Conservation (phyloP, 1,140 invertebrate species). For the Pygmarrhopalites habei region DNA sequence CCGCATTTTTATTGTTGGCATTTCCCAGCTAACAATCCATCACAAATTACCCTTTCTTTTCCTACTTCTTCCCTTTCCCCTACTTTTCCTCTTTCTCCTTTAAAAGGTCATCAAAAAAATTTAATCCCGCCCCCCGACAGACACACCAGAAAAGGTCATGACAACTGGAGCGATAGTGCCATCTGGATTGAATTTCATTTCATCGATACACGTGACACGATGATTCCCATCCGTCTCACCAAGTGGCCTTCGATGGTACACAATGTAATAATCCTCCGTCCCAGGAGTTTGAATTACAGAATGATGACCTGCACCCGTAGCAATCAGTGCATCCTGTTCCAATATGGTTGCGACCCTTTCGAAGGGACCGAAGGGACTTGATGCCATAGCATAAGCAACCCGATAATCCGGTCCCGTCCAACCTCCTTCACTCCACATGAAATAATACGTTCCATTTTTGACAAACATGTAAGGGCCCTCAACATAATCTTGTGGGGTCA, state of each 20-base stretch:
- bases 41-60: no score
- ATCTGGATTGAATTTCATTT: constrained; percentile 18
- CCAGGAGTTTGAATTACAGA: constrained; percentile 19
- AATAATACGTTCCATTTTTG: constrained; percentile 25
- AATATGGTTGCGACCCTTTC: constrained; percentile 10
- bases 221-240: constrained; percentile 18
- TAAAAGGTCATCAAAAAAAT: no score
- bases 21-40: no score
- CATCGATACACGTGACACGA: constrained; percentile 23
- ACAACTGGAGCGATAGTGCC: constrained; percentile 12
- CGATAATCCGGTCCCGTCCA: constrained; percentile 25
- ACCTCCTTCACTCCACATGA: constrained; percentile 28
- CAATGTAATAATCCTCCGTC: constrained; percentile 22
- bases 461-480: constrained; percentile 29
- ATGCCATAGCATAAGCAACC: constrained; percentile 22
- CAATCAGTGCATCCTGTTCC: constrained; percentile 21
- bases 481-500: constrained; percentile 17
- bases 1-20: no score
- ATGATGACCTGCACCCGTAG: constrained; percentile 26
- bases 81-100: no score
- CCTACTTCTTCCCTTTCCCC: no score
- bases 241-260: constrained; percentile 25
- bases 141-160: constrained; percentile 12
- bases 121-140: no score
- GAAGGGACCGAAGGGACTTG: constrained; percentile 18